Conservation (phyloP, 2,797 vertebrate genomes). For the Danio jaintianensis region DNA sequence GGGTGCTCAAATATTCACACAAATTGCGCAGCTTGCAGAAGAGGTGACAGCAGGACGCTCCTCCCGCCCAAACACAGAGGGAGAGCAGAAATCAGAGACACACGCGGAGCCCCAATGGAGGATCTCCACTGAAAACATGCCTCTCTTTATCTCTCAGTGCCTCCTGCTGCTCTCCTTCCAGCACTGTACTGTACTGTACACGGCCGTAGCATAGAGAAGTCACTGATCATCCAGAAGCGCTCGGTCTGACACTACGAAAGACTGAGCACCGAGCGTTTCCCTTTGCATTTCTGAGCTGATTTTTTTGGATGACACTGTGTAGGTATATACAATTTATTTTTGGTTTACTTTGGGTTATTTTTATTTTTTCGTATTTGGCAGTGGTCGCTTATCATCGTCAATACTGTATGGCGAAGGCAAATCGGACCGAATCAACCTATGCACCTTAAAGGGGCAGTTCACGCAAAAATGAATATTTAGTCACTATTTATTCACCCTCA, state of each 20-base stretch:
- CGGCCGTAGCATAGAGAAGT: constrained; percentile 79
- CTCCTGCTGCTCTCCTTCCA: constrained; percentile 51
- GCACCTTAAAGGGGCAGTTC: constrained; percentile 64
- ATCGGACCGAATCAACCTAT: constrained; percentile 60
- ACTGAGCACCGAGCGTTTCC: constrained; percentile 63
- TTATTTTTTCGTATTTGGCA: constrained; percentile 43
- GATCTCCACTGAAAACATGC: too few relatives aligned
- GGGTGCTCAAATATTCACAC: constrained; percentile 90
- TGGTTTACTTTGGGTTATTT: constrained; percentile 41
- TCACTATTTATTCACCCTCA: too few relatives aligned
- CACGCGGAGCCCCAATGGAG: constrained; percentile 41
- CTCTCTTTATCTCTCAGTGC: not conserved
- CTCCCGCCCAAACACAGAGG: constrained; percentile 48
- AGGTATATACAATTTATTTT: not conserved
- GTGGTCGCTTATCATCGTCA: constrained; percentile 57
- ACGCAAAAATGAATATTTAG: too few relatives aligned
- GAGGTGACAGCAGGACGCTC: constrained; percentile 90
- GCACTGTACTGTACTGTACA: constrained; percentile 44
- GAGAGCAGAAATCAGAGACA: constrained; percentile 32
- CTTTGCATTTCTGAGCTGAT: constrained; percentile 49
- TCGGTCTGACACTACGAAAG: constrained; percentile 67
- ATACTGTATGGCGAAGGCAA: constrained; percentile 64
- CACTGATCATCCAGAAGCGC: constrained; percentile 77
- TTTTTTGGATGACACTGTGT: constrained; percentile 43
- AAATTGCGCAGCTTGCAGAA: constrained; percentile 92